Evolutionary conservation across 2,113 vertebrate genomes (phyloP).

Genomic region (Colinus virginianus): DNA sequence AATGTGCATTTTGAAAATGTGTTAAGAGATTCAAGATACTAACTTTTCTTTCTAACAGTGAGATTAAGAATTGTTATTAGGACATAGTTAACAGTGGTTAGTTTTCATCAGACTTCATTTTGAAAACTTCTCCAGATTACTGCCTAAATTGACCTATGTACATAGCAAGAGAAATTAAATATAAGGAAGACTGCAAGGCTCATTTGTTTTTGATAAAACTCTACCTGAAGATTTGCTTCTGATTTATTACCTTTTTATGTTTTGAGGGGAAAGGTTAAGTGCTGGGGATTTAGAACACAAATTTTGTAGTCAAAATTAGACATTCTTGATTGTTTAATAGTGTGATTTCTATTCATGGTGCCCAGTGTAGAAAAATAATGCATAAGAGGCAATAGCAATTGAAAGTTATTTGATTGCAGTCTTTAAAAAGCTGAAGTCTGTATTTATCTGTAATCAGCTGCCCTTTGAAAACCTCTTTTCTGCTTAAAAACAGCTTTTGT

Average conservation of each 20-base stretch:
- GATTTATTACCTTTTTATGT: slow-evolving; percentile 4
- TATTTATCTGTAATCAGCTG: slow-evolving; percentile 82
- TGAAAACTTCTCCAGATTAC: neutral
- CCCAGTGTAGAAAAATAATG: slow-evolving; percentile 67
- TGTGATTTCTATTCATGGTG: slow-evolving; percentile 75
- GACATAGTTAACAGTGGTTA: neutral
- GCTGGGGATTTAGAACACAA: slow-evolving; percentile 39
- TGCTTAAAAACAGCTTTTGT: slow-evolving; percentile 72
- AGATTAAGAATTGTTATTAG: neutral
- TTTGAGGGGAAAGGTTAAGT: neutral
- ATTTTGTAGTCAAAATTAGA: slow-evolving; percentile 70
- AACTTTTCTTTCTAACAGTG: neutral
- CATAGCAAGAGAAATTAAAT: slow-evolving; percentile 13
- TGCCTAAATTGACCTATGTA: neutral
- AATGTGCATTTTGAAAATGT: neutral
- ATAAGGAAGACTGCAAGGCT: slow-evolving; percentile 11
- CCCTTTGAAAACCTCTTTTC: slow-evolving; percentile 78
- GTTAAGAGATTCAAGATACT: neutral
- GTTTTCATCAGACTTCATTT: neutral
- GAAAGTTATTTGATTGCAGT: slow-evolving; percentile 79
- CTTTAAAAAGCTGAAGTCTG: slow-evolving; percentile 74
- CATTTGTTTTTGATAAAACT: slow-evolving; percentile 42
- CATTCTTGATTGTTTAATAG: slow-evolving; percentile 75
- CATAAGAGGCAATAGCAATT: slow-evolving; percentile 68
- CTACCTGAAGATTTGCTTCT: slow-evolving; percentile 34